phyloP scores from a whole-genome alignment of 2,113 vertebrate genomes.

The Onychorhynchus coronatus region DNA sequence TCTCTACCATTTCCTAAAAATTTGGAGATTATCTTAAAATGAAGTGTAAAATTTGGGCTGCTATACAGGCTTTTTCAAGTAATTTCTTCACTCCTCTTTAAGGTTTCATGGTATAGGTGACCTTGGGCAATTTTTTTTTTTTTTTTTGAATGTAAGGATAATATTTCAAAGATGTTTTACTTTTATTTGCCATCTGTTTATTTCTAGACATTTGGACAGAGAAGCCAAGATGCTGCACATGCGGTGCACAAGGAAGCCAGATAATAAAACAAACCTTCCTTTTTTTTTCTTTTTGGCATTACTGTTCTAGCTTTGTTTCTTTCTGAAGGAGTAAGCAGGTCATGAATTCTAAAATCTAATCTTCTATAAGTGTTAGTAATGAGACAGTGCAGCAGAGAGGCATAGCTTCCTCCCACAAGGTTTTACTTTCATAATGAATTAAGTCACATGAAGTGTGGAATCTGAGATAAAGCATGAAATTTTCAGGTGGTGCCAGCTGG shows the following conservation, averaged over 20 bases:
- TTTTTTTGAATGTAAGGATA: neutral
- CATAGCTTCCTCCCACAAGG: neutral
- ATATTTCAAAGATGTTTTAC: neutral
- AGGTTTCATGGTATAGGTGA: neutral
- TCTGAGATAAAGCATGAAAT: neutral
- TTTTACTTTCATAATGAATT: slow-evolving; percentile 17
- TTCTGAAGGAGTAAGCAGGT: neutral
- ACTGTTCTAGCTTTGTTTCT: neutral
- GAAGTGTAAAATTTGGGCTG: neutral
- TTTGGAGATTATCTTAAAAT: neutral
- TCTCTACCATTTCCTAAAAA: neutral
- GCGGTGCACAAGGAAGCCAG: neutral
- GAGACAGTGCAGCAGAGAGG: neutral
- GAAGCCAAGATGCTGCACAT: neutral
- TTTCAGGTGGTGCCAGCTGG: neutral
- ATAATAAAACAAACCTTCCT: neutral
- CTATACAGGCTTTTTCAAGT: neutral
- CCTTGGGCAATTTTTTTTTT: neutral
- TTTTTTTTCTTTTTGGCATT: neutral
- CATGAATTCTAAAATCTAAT: neutral
- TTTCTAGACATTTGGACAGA: neutral
- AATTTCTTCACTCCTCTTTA: neutral
- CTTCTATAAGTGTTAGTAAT: slow-evolving; percentile 5
- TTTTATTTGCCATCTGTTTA: slow-evolving; percentile 20
- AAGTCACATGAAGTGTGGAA: neutral